Conservation (phyloP, 2,888 invertebrate species). For the Neoaliturus tenellus region DNA sequence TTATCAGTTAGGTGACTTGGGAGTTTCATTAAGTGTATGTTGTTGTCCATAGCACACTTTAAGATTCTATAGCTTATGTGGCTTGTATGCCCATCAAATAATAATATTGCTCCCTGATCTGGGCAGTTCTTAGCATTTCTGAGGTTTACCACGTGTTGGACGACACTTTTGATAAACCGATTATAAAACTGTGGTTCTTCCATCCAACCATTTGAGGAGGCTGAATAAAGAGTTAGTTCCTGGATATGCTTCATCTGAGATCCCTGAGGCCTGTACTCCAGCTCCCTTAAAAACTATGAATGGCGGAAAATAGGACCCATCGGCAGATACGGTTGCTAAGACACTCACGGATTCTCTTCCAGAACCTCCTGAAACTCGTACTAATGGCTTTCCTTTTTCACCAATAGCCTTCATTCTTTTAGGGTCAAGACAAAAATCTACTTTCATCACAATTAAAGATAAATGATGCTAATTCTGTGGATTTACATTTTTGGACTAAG, state of each 20-base stretch:
- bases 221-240: conserved; percentile 63
- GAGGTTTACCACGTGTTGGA: conserved; percentile 55
- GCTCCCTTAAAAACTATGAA: too few species aligned
- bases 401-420: conserved; percentile 15
- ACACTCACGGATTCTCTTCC: not conserved
- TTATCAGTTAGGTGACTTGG: conserved; percentile 56
- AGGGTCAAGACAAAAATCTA: not conserved
- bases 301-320: too few species aligned
- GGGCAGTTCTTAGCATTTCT: conserved; percentile 32
- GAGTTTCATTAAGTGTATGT: conserved; percentile 54
- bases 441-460: not conserved
- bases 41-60: conserved; percentile 44
- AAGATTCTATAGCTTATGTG: conserved; percentile 54
- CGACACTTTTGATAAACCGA: conserved; percentile 57
- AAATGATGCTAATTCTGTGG: not conserved
- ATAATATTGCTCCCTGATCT: conserved; percentile 43
- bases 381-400: not conserved
- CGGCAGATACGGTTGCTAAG: not conserved
- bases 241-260: conserved; percentile 4
- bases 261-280: not conserved
- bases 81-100: conserved; percentile 53
- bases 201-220: conserved; percentile 67
- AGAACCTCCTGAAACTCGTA: not conserved
- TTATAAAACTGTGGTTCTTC: conserved; percentile 61
- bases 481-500: not conserved